Base-by-base conservation (phyloP, 2,797 vertebrate genomes). In the Kryptopterus vitreolus region DNA sequence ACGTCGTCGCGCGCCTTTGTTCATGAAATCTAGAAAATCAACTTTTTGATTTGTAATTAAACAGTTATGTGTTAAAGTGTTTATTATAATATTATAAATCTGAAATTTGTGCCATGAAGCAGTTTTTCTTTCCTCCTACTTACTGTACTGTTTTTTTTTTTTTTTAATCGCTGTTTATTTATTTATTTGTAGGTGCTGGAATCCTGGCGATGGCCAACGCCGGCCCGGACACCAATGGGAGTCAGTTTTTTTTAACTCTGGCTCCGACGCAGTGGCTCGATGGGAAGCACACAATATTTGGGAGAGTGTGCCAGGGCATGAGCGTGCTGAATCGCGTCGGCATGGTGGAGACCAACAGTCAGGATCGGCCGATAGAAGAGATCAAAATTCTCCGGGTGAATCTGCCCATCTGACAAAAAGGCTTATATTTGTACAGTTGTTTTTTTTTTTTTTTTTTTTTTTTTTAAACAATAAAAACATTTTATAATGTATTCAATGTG, bases 161-260 rank as follows among this genome's bases (percentile, higher is more conserved):
- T 48, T 46, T 4, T 52, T 62, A 18, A 33, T 31, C 48, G 11
- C 2, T 26, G 20, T 55, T 10, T 38, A 22, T 26, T 55, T 50
- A 3, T n/a, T 13, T 13, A 16, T 18, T 48, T 80, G 24, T 84
- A 97, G 97, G 97, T 0, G 97, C 96, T 0, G 97, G 97, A 65
- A 98, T 99, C 88, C 88, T 98, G 43, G 96, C 97, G 0, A 98
- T 99, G 97, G 97, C 97, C 77, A 99, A 98, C 1, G 94, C 97
- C 0, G 97, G 97, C 4, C 95, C 96, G 0, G 95, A 98, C 85
- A 97, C 96, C 74, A 99, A 98, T 0, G 97, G 97, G 18, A 99
- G 97, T 91, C 97, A 99, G 80, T 98, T 98, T 87, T 99, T 99
- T 84, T 87, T 99, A 83, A 94, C 94, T 0, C 88, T 98, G 0